Evolutionary conservation across 2,797 vertebrate species (phyloP).

Genomic region (Steatocranus sp.): DNA sequence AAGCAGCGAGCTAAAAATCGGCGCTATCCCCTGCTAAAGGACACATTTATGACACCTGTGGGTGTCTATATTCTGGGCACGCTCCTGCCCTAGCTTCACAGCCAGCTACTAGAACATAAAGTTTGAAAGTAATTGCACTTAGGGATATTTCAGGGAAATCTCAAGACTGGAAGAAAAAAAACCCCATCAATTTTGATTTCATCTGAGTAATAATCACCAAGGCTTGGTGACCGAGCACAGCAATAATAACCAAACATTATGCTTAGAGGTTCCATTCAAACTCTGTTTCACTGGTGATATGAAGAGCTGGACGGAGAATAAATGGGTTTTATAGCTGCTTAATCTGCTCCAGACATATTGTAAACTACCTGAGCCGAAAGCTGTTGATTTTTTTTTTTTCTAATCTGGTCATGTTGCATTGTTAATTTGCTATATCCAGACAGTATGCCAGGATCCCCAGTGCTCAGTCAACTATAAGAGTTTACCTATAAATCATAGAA

Average conservation of each 20-base stretch:
- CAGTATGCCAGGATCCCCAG: not conserved
- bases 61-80: constrained; percentile 47
- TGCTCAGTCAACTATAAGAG: constrained; percentile 39
- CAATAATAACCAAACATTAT: constrained; percentile 74
- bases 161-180: constrained; percentile 8
- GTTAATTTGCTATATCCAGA: constrained; percentile 56
- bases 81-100: constrained; percentile 42
- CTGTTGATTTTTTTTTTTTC: constrained; percentile 50
- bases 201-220: constrained; percentile 65
- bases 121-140: constrained; percentile 71
- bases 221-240: constrained; percentile 63
- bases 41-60: constrained; percentile 53
- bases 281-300: constrained; percentile 48
- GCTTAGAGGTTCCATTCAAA: constrained; percentile 63
- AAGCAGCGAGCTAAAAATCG: not conserved
- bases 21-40: constrained; percentile 48
- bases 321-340: constrained; percentile 69
- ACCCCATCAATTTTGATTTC: constrained; percentile 62
- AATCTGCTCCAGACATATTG: constrained; percentile 65
- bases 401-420: constrained; percentile 23
- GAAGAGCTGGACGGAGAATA: constrained; percentile 57
- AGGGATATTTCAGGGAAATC: constrained; percentile 58
- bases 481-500: constrained; percentile 39
- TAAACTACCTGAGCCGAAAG: constrained; percentile 62
- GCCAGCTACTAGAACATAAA: constrained; percentile 68